These are phyloP conservation scores for Mormyrus iriodes DNA, from an alignment of 2,113 vertebrate genomes.

Conservation along the genomic window DNA sequence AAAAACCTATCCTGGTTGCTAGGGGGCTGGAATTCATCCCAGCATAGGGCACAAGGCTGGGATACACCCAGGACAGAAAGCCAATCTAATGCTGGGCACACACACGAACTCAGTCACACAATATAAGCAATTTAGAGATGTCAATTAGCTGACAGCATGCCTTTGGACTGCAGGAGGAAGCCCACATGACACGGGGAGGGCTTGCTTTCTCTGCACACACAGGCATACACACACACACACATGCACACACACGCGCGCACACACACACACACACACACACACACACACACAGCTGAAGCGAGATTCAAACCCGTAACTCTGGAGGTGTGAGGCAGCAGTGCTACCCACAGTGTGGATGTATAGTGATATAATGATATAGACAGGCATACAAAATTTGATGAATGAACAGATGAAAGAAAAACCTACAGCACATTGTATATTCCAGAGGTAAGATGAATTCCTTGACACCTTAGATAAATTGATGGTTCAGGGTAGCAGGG, in stretches of 20 bases:
- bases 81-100: background rate
- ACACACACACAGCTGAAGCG: background rate
- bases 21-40: background rate
- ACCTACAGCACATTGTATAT: background rate
- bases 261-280: background rate
- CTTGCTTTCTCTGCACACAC: background rate
- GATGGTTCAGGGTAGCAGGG: background rate
- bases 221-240: background rate
- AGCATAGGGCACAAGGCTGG: background rate
- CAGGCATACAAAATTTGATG: background rate
- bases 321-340: background rate
- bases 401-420: background rate
- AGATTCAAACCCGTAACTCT: background rate
- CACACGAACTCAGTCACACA: background rate
- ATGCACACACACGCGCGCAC: background rate
- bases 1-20: background rate
- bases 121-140: background rate
- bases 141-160: background rate
- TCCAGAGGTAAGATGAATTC: background rate
- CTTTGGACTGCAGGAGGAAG: background rate
- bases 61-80: background rate
- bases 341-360: background rate
- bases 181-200: background rate
- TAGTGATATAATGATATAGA: background rate
- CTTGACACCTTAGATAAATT: constrained; percentile 3